Conservation (phyloP, 2,888 invertebrate genomes). For the Lasioglossum leucozonium region DNA sequence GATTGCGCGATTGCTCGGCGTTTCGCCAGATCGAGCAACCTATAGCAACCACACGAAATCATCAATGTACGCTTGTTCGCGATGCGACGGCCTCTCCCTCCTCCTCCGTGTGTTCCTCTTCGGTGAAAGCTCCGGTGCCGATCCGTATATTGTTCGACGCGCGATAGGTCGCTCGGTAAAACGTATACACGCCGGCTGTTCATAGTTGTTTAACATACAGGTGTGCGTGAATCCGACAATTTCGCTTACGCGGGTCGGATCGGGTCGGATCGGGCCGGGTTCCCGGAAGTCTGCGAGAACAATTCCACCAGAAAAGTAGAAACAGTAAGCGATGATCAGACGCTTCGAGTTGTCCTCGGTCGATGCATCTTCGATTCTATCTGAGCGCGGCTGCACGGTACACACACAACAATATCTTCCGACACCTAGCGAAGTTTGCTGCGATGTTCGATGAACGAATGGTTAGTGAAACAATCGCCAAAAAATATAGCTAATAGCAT, state of each 20-base stretch:
- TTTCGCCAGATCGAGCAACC: conserved; percentile 46
- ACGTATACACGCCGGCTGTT: not conserved
- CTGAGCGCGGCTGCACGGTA: too few species aligned
- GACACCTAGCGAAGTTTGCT: not conserved
- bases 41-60: conserved; percentile 31
- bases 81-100: conserved; percentile 13
- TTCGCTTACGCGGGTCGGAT: not conserved
- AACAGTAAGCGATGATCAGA: not conserved
- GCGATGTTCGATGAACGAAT: not conserved
- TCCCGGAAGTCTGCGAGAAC: not conserved
- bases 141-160: conserved; percentile 1
- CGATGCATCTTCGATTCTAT: too few species aligned
- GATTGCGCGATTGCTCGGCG: conserved; percentile 52
- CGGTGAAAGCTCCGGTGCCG: conserved; percentile 4
- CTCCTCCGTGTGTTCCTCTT: too few species aligned
- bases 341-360: not conserved
- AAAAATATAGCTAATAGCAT: too few species aligned
- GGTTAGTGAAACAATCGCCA: too few species aligned
- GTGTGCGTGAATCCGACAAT: not conserved
- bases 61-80: conserved; percentile 25
- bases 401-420: not conserved
- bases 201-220: not conserved
- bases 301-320: not conserved
- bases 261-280: not conserved
- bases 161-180: not conserved